phyloP scores from a whole-genome alignment of 2,888 invertebrate species.

The Megalurothrips usitatus region DNA sequence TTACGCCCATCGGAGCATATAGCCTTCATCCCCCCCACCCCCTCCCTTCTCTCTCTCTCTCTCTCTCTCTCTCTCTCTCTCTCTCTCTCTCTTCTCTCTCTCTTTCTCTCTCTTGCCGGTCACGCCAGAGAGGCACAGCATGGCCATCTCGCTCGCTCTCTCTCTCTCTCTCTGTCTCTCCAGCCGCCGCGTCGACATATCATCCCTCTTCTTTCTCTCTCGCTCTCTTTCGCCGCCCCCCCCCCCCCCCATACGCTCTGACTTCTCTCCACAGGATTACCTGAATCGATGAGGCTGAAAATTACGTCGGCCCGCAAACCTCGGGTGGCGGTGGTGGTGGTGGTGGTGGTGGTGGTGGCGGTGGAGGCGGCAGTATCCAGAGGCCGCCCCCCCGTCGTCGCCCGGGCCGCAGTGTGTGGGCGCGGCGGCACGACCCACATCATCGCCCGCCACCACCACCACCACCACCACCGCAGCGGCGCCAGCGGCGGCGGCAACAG shows the following conservation, averaged over 20 bases:
- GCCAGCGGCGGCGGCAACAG: neutral
- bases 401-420: too few species aligned
- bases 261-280: constrained; percentile 16
- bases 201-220: neutral
- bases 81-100: neutral
- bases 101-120: too few species aligned
- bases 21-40: too few species aligned
- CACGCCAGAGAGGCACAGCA: too few species aligned
- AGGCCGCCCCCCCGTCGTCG: neutral
- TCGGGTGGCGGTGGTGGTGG: neutral
- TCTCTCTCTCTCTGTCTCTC: neutral
- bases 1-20: constrained; percentile 11
- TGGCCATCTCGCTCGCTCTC: neutral
- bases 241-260: neutral
- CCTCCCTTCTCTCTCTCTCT: neutral
- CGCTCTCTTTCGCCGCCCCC: neutral
- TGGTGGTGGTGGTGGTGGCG: too few species aligned
- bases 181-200: neutral
- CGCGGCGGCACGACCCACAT: too few species aligned
- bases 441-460: neutral
- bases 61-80: neutral
- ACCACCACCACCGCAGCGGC: neutral
- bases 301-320: neutral
- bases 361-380: too few species aligned
- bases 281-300: constrained; percentile 18